Conservation (phyloP, 2,888 invertebrate genomes). For the Drosophila atroscutellata region DNA sequence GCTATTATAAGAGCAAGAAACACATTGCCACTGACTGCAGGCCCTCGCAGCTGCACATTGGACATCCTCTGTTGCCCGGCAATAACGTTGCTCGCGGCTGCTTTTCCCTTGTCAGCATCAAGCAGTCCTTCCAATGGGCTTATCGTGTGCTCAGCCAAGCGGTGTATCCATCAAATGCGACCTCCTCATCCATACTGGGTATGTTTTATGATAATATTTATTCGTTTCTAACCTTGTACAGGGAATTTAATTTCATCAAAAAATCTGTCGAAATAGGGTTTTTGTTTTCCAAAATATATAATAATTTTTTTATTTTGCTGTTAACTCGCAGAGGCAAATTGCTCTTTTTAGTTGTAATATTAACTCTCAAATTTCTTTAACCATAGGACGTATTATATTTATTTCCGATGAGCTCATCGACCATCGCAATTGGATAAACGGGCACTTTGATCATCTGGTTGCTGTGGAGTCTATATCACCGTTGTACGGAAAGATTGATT, state of each 20-base stretch:
- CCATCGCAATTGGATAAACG: conserved; percentile 86
- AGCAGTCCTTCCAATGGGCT: conserved; percentile 98
- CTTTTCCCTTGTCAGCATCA: conserved; percentile 89
- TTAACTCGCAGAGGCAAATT: neutral
- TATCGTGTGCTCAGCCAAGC: conserved; percentile 93
- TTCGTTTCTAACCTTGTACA: neutral
- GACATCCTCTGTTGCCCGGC: conserved; percentile 97
- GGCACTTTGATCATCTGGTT: conserved; percentile 82
- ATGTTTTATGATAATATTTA: conserved; percentile 28
- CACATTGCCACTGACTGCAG: conserved; percentile 97
- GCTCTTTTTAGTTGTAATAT: neutral
- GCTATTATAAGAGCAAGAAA: conserved; percentile 94
- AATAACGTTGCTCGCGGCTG: conserved; percentile 99
- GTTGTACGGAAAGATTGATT: conserved; percentile 40
- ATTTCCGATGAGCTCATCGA: conserved; percentile 95
- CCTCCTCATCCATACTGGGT: conserved; percentile 88
- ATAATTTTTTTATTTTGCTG: neutral
- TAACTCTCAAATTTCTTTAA: neutral
- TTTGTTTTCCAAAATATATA: conserved; percentile 1
- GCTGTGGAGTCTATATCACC: conserved; percentile 72
- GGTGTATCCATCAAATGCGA: conserved; percentile 86
- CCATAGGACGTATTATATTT: conserved; percentile 92
- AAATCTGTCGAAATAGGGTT: neutral
- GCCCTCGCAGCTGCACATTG: conserved; percentile 96
- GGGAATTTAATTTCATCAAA: neutral